Base-by-base conservation (phyloP, 2,888 invertebrate species). In the Luperina testacea region DNA sequence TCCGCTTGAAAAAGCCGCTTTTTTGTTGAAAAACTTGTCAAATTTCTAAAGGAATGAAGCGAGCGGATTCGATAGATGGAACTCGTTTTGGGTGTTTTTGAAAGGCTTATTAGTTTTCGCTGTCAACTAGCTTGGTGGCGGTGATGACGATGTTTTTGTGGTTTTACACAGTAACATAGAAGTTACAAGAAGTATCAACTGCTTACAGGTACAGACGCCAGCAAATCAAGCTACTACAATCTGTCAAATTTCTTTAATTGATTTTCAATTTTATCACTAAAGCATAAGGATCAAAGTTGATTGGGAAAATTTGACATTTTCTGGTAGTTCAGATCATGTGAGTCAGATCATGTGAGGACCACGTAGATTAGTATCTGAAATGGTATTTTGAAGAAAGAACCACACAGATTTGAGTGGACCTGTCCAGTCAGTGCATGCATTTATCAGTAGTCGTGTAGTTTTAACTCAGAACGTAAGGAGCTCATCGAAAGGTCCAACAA, bases 41-140 rank as follows among this genome's bases (percentile, higher is more conserved):
- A 72, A 88, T 80, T 82, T 81, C 80, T 81, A 68, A 70, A 78
- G 72, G 81, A 74, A 78, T 75, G 68, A 77, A 80, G 48, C 61
- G 70, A 78, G 71, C 38, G 72, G 45, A 77, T 69, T 68, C 75
- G 48, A 80, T 73, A 51, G 75, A 51, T 61, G 59, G 57, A 80
- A 77, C 65, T 73, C 53, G 70, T 48, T 79, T 64, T 67, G 57
- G 42, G 32, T 81, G 74, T 72, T 75, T 85, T 75, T 70, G 68
- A 57, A 78, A 71, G 57, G 68, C 24, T n/a, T 76, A 63, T 82
- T 73, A 53, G 59, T 53, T 82, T 64, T 70, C 38, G 48, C 38
- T 61, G 53, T 48, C 45, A 24, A 9, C 27, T 27, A 63, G 45
- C 0, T 68, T 8, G 15, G 17, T 20, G 5, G 38, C 11, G 38